These are phyloP conservation scores for Nycticebus coucang DNA, from an alignment of 2,113 vertebrate genomes.

Conservation along the genomic window DNA sequence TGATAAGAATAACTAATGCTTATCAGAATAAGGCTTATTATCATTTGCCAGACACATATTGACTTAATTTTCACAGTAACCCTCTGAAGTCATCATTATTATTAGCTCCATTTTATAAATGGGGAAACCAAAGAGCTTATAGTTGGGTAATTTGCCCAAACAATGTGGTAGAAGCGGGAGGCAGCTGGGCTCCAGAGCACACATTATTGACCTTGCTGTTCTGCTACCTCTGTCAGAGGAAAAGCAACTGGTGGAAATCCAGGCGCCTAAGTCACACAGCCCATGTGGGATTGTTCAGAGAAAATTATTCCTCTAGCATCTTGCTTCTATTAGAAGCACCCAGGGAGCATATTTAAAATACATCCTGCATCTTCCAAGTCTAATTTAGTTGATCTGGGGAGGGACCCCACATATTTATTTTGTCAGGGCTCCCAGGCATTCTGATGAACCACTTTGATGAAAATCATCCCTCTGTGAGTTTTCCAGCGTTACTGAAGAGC, in stretches of 20 bases:
- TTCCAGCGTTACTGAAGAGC: background rate
- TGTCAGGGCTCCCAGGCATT: background rate
- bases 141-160: background rate
- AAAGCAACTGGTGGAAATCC: background rate
- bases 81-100: background rate
- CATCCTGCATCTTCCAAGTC: background rate
- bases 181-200: background rate
- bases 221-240: background rate
- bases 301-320: background rate
- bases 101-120: constrained; percentile 18
- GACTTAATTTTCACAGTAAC: background rate
- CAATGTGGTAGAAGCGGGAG: background rate
- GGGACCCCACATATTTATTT: background rate
- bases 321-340: background rate
- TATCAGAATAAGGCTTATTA: background rate
- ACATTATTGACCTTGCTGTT: background rate
- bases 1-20: background rate
- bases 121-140: background rate
- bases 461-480: background rate
- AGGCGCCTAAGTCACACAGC: background rate
- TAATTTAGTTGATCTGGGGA: background rate
- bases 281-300: background rate
- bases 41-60: background rate
- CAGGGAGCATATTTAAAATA: background rate
- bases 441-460: background rate